Evolutionary conservation across 2,113 vertebrate species (phyloP).

Genomic region (Donacobius atricapilla): DNA sequence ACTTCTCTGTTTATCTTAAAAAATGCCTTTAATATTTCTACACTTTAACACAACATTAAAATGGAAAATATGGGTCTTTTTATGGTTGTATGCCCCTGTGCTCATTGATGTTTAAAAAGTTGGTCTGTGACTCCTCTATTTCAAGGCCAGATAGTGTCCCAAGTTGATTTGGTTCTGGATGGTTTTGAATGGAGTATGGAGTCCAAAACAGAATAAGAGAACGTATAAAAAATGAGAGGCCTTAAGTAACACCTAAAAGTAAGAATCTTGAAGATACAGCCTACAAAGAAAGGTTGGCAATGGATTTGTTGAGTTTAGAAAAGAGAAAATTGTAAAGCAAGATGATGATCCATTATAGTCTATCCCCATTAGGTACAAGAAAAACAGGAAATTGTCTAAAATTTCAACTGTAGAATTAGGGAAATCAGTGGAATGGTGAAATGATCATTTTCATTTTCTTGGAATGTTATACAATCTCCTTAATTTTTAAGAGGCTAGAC

Average conservation of each 20-base stretch:
- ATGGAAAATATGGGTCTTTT: background rate
- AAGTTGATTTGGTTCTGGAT: background rate
- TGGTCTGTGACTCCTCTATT: background rate
- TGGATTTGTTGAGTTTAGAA: background rate
- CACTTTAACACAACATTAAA: background rate
- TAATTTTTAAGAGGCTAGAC: background rate
- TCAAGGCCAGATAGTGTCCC: background rate
- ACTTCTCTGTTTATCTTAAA: background rate
- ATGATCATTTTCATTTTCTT: background rate
- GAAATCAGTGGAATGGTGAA: background rate
- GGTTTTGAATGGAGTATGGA: background rate
- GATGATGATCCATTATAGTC: background rate
- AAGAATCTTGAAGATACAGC: background rate
- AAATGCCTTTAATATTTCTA: background rate
- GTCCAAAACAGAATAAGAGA: background rate
- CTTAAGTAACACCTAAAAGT: background rate
- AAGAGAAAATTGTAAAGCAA: background rate
- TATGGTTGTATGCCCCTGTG: background rate
- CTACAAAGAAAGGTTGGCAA: background rate
- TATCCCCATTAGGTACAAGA: background rate
- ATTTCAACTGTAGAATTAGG: background rate
- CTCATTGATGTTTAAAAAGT: background rate
- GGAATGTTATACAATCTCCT: background rate
- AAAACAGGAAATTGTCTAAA: background rate
- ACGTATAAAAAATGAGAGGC: background rate